Conservation (phyloP, 2,888 invertebrate genomes). For the Acheta domesticus region DNA sequence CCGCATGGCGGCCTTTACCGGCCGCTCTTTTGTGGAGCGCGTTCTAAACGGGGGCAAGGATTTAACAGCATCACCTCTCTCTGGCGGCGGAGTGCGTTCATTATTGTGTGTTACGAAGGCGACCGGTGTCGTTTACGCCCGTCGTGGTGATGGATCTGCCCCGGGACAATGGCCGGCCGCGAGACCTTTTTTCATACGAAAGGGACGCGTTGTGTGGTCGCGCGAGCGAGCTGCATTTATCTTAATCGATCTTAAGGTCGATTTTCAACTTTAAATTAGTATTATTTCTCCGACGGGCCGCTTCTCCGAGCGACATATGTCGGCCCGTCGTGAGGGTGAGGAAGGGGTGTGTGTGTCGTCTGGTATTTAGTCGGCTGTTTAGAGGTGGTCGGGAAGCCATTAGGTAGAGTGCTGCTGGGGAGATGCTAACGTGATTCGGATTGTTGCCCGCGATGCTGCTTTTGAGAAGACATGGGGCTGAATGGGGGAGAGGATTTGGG, state of each 20-base stretch:
- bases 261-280: slow-evolving; percentile 10
- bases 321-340: background rate
- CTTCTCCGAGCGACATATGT: background rate
- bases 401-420: too few species aligned
- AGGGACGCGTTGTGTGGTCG: background rate
- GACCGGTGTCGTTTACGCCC: background rate
- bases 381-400: too few species aligned
- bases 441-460: too few species aligned
- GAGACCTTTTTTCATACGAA: background rate
- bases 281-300: background rate
- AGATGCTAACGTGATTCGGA: too few species aligned
- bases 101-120: background rate
- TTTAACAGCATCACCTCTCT: background rate
- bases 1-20: too few species aligned
- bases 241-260: background rate
- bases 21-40: background rate
- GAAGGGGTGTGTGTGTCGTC: background rate
- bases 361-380: background rate
- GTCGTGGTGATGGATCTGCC: background rate
- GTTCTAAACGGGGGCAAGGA: background rate
- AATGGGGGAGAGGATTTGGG: too few species aligned
- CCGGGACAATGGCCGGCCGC: background rate
- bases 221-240: background rate
- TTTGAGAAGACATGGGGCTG: too few species aligned
- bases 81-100: background rate